Conservation (phyloP, 2,797 vertebrate species). For the Molossus alvarezi region DNA sequence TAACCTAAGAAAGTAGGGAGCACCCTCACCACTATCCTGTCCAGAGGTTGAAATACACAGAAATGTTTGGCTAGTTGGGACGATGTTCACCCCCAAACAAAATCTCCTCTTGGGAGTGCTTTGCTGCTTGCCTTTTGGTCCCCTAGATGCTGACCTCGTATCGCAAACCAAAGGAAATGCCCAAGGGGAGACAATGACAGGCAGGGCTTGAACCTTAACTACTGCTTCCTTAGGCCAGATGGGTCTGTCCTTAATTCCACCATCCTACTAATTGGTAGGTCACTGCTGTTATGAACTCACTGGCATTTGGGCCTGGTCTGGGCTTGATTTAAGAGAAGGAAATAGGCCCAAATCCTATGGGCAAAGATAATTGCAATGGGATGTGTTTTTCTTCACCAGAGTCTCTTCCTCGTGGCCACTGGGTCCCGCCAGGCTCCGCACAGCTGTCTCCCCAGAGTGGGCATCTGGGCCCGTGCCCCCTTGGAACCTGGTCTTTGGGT, state of each 20-base stretch:
- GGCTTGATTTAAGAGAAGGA: constrained; percentile 70
- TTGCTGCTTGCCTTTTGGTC: background rate
- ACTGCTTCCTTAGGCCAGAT: background rate
- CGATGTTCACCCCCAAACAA: background rate
- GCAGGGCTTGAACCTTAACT: background rate
- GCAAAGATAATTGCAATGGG: constrained; percentile 51
- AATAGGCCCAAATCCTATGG: constrained; percentile 39
- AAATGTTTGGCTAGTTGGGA: background rate
- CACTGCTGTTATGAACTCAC: background rate
- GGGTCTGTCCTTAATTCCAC: background rate
- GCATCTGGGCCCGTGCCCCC: accelerated
- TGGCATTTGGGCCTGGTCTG: constrained; percentile 35
- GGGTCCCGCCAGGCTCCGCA: background rate
- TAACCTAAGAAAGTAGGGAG: background rate
- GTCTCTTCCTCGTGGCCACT: constrained; percentile 58
- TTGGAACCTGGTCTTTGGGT: background rate
- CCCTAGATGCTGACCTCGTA: background rate
- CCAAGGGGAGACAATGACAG: background rate
- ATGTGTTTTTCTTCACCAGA: constrained; percentile 29
- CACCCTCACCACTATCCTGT: background rate
- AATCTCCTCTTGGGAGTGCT: background rate
- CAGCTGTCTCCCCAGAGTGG: background rate
- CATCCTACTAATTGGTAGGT: background rate
- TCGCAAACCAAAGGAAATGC: constrained; percentile 61
- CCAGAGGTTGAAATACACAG: background rate